Evolutionary conservation across 2,797 vertebrate species (phyloP).

Genomic region (Clangula hyemalis): DNA sequence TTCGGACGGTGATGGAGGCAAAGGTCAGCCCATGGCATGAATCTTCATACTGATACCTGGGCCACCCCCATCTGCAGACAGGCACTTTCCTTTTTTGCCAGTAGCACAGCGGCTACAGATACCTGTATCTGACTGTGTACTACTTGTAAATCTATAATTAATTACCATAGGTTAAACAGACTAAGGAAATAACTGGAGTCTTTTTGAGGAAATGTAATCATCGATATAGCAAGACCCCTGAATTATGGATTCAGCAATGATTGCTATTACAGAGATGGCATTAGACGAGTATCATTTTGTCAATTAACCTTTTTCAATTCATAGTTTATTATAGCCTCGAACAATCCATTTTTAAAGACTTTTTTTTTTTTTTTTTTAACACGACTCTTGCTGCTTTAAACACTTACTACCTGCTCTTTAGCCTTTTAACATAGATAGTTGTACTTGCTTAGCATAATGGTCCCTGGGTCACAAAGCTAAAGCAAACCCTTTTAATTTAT

Average conservation of each 20-base stretch:
- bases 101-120: background rate
- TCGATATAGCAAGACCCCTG: conserved; percentile 65
- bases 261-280: conserved; percentile 39
- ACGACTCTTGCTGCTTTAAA: conserved; percentile 55
- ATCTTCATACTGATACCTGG: background rate
- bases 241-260: conserved; percentile 56
- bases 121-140: background rate
- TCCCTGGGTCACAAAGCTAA: conserved; percentile 70
- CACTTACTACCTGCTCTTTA: conserved; percentile 72
- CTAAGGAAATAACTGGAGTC: conserved; percentile 34
- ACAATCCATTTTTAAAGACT: conserved; percentile 70
- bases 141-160: conserved; percentile 34
- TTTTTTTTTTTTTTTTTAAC: conserved; percentile 17
- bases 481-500: conserved; percentile 73
- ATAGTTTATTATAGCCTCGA: conserved; percentile 71
- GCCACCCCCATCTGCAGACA: background rate
- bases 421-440: conserved; percentile 58
- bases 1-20: accelerated
- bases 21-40: conserved; percentile 7
- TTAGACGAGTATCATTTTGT: conserved; percentile 77
- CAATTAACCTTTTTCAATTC: conserved; percentile 80
- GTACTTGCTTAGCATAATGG: conserved; percentile 67
- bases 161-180: conserved; percentile 43
- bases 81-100: background rate
- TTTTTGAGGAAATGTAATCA: conserved; percentile 66